Evolutionary conservation across 2,797 vertebrate genomes (phyloP).

Genomic region (Adrianichthys oophorus): DNA sequence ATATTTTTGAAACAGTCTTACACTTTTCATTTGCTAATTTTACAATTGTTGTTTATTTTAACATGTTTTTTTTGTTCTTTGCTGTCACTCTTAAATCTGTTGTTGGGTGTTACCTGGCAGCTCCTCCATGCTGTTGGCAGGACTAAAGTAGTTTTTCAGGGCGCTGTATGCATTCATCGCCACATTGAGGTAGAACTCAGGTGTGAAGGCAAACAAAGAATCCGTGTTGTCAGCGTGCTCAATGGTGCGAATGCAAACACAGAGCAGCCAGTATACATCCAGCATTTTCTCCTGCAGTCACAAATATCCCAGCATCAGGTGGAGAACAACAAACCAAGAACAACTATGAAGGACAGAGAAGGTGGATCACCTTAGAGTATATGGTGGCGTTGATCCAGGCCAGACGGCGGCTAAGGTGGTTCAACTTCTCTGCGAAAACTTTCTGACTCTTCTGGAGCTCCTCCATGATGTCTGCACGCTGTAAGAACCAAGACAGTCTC

Average conservation of each 20-base stretch:
- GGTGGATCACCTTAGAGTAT: slow-evolving; percentile 89
- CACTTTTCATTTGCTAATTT: too few relatives aligned
- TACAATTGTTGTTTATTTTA: too few relatives aligned
- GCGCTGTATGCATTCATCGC: slow-evolving; percentile 98
- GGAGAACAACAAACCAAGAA: not conserved
- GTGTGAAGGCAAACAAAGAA: slow-evolving; percentile 90
- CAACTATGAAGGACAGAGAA: not conserved
- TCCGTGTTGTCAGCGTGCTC: slow-evolving; percentile 89
- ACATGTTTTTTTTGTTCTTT: too few relatives aligned
- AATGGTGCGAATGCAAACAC: slow-evolving; percentile 89
- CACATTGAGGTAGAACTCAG: slow-evolving; percentile 97
- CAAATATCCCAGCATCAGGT: not conserved
- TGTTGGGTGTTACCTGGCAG: slow-evolving; percentile 82
- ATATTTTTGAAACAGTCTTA: too few relatives aligned
- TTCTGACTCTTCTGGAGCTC: slow-evolving; percentile 95
- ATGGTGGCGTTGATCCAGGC: slow-evolving; percentile 98
- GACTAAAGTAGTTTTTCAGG: slow-evolving; percentile 98
- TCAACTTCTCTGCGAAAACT: slow-evolving; percentile 95
- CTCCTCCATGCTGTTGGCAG: slow-evolving; percentile 93
- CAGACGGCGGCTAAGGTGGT: slow-evolving; percentile 92
- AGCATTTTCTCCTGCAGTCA: slow-evolving; percentile 92
- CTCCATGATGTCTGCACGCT: slow-evolving; percentile 92
- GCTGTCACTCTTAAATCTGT: not conserved
- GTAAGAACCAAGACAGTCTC: slow-evolving; percentile 3
- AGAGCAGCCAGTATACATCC: slow-evolving; percentile 94